Evolutionary conservation across 2,113 vertebrate species (phyloP).

Genomic region (Glaucidium brasilianum): DNA sequence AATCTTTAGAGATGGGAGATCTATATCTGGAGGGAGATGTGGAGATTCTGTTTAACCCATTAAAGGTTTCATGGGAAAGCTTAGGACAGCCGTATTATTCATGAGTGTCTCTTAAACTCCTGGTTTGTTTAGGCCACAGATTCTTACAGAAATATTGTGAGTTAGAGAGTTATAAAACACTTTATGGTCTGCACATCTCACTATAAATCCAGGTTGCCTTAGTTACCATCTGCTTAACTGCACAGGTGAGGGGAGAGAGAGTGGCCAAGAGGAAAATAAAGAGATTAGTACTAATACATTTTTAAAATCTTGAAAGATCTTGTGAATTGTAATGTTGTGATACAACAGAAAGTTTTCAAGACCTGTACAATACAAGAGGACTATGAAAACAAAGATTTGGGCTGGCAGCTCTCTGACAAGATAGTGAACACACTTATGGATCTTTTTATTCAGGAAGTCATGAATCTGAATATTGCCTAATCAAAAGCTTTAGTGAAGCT

Average conservation of each 20-base stretch:
- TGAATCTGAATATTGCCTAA: background rate
- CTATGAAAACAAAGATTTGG: background rate
- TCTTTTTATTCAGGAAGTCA: background rate
- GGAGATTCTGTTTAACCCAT: background rate
- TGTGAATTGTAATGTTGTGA: background rate
- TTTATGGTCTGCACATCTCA: background rate
- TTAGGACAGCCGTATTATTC: background rate
- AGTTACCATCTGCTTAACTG: constrained; percentile 41
- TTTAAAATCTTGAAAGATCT: background rate
- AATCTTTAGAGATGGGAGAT: background rate
- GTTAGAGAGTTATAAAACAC: background rate
- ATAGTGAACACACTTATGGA: background rate
- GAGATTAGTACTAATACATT: constrained; percentile 9
- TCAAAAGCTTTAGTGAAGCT: background rate
- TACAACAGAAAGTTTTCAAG: background rate
- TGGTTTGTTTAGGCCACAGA: background rate
- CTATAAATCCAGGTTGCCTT: constrained; percentile 43
- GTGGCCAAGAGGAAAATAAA: background rate
- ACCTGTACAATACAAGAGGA: background rate
- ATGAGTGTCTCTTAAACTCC: background rate
- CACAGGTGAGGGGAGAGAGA: background rate
- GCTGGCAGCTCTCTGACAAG: background rate
- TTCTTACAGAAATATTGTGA: background rate
- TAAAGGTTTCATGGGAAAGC: background rate
- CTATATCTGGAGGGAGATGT: background rate